phyloP scores from a whole-genome alignment of 2,797 vertebrate genomes.

The Alauda arvensis region DNA sequence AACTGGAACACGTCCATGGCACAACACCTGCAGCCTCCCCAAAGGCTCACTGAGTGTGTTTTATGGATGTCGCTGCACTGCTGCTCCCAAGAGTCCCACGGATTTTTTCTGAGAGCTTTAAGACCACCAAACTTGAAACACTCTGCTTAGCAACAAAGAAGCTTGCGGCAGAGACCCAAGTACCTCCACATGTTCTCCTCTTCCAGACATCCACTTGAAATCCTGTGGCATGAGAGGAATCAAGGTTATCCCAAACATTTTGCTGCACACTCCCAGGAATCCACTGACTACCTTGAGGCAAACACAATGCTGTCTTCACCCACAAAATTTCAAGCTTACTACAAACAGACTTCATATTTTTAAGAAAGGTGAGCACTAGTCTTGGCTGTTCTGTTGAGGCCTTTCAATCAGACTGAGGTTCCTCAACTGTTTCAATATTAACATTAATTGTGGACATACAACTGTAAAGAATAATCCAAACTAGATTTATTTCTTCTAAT shows the following conservation, averaged over 20 bases:
- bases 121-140: neutral
- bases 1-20: accelerated
- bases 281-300: neutral
- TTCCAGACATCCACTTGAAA: neutral
- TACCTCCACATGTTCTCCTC: accelerated
- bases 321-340: neutral
- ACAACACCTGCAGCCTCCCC: neutral
- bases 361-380: neutral
- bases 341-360: neutral
- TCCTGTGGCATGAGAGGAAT: neutral
- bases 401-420: neutral
- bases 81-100: neutral
- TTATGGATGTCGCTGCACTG: accelerated
- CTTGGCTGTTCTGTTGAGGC: neutral
- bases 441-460: neutral
- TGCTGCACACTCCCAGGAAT: neutral
- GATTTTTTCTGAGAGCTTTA: neutral
- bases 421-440: neutral
- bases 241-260: neutral
- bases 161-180: neutral
- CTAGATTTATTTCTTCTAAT: neutral
- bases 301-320: neutral
- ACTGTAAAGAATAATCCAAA: neutral
- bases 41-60: accelerated
- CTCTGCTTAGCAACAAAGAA: neutral